Conservation (phyloP, 2,113 vertebrate genomes). For the Hylia prasina region DNA sequence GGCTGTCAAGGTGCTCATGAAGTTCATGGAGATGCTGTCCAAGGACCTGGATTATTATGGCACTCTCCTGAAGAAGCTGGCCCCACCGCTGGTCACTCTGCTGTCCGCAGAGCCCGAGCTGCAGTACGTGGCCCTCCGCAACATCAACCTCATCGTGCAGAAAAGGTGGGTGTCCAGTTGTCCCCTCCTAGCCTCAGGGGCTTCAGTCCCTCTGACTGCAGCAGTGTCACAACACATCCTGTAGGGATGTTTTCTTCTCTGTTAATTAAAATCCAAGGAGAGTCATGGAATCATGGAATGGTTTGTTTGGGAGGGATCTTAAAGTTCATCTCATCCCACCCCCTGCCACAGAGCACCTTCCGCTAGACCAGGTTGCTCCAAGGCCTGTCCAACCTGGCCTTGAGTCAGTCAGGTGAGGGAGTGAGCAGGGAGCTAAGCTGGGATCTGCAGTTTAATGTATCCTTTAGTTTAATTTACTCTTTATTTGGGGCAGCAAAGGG, state of each 20-base stretch:
- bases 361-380: background rate
- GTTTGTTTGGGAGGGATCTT: background rate
- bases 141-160: slow-evolving; percentile 99
- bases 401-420: background rate
- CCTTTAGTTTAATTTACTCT: background rate
- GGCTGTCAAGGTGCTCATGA: slow-evolving; percentile 97
- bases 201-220: background rate
- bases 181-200: background rate
- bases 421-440: background rate
- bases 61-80: slow-evolving; percentile 94
- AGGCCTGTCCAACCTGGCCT: background rate
- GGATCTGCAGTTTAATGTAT: background rate
- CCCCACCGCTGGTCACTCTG: slow-evolving; percentile 93
- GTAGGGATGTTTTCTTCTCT: background rate
- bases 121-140: slow-evolving; percentile 95
- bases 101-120: slow-evolving; percentile 94
- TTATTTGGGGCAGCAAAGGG: background rate
- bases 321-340: background rate
- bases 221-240: rapidly evolving
- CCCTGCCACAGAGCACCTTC: background rate
- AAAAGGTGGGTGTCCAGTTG: slow-evolving; percentile 77
- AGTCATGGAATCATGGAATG: background rate
- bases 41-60: slow-evolving; percentile 98
- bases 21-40: slow-evolving; percentile 98
- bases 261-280: background rate